Percentiles rank a stretch among this genome's conserved stretches.
These are phyloP conservation scores for Aphyosemion australe DNA, from an alignment of 2,113 vertebrate genomes.

Conservation along the genomic window DNA sequence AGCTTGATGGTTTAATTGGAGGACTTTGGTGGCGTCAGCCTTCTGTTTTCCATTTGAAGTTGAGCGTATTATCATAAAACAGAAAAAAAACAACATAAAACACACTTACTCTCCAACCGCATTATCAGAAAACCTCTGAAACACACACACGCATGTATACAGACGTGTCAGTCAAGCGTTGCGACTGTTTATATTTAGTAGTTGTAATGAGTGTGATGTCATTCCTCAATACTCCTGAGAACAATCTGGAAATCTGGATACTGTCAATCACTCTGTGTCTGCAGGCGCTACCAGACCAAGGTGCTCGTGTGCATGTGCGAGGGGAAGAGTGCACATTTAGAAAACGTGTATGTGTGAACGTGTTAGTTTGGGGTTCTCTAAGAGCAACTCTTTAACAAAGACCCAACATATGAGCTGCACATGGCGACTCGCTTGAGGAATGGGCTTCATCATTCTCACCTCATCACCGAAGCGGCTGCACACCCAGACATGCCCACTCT, in stretches of 20 bases:
- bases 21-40: neutral
- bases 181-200: constrained; percentile 77
- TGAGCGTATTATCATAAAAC: neutral
- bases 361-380: constrained; percentile 58
- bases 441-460: constrained; percentile 77
- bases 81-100: neutral
- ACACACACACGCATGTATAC: constrained; percentile 52
- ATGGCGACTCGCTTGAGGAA: constrained; percentile 65
- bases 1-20: neutral
- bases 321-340: neutral
- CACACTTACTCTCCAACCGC: constrained; percentile 22
- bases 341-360: constrained; percentile 26
- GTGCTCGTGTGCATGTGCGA: constrained; percentile 23
- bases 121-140: constrained; percentile 24
- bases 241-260: constrained; percentile 77
- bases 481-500: constrained; percentile 27
- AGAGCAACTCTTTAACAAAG: constrained; percentile 66
- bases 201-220: constrained; percentile 79
- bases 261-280: constrained; percentile 70
- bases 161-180: constrained; percentile 64
- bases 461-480: constrained; percentile 59
- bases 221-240: constrained; percentile 70
- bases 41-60: neutral
- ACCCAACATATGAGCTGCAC: constrained; percentile 74
- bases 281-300: constrained; percentile 29